phyloP scores from a whole-genome alignment of 2,888 invertebrate genomes.

The Branchellion lobata region DNA sequence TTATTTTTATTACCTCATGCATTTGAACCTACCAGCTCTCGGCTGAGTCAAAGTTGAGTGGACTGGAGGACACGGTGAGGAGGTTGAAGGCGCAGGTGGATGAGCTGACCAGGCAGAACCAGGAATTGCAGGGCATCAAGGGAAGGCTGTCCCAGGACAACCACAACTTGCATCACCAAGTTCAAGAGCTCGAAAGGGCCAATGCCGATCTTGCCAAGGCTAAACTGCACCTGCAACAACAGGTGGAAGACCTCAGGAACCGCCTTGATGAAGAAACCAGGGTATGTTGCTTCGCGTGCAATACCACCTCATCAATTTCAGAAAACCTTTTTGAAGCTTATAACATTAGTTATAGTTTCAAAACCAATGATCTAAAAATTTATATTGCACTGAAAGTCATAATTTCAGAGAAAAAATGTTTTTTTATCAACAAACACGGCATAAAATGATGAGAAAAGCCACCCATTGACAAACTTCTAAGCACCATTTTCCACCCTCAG shows the following conservation, averaged over 20 bases:
- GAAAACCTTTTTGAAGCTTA: too few species aligned
- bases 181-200: conserved; percentile 88
- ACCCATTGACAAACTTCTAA: neutral
- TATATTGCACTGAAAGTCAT: too few species aligned
- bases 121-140: conserved; percentile 67
- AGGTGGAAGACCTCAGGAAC: conserved; percentile 60
- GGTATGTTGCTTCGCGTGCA: conserved; percentile 39
- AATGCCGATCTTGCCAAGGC: conserved; percentile 96
- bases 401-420: too few species aligned
- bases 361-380: too few species aligned
- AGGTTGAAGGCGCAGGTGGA: conserved; percentile 68
- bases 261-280: conserved; percentile 55
- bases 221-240: conserved; percentile 62
- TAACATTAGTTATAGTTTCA: too few species aligned
- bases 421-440: too few species aligned
- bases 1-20: neutral
- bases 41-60: conserved; percentile 73
- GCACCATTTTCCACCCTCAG: neutral
- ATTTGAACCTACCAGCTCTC: conserved; percentile 47
- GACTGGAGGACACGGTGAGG: conserved; percentile 70
- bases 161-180: conserved; percentile 68
- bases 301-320: too few species aligned
- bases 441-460: neutral
- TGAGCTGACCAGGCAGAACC: conserved; percentile 85
- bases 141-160: conserved; percentile 82